Base-by-base conservation (phyloP, 2,113 vertebrate species). In the Dipodomys spectabilis region DNA sequence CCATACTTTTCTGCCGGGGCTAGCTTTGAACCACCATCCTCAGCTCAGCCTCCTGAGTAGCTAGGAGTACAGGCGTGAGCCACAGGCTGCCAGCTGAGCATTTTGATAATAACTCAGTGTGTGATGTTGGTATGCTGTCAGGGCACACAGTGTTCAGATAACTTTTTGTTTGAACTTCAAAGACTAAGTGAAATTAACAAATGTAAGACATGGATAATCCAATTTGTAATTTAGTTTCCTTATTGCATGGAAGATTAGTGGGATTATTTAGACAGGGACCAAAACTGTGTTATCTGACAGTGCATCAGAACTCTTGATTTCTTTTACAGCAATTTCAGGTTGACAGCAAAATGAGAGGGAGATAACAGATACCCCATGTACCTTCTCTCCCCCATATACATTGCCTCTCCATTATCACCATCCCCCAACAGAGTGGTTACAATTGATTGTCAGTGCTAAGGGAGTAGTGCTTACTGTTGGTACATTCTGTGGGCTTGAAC, bases 161-260 rank as follows among this genome's bases (percentile, higher is more conserved):
- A 87, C 64, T 73, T 92, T 90, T 91, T 88, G 28, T 87, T 74
- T 94, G 53, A 8, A 64, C 62, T 94, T 85, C 2, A 39, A 72
- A 93, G 53, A 30, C 53, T 88, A 28, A 80, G 64, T 81, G 67
- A 87, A 84, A 72, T 72, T 53, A 90, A 94, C 72, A 93, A 9
- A 1, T 74, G n/a, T 49, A 53, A 92, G 39, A 72, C 20, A 62
- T 62, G 73, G n/a, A 30, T 83, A 74, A 32, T 83, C 44, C 39
- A 78, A 35, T 85, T 73, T 45, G 32, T 49, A 78, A 35, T 87
- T 73, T 45, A 49, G 19, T 57, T 53, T 60, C 18, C 12, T 92
- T 3, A 0, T 62, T 68, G 72, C 64, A 16, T 77, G 23, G 32
- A 79, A 53, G 74, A 83, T 19, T 72, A 30, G 57, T 87, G 27